A percentile compares a stretch with the other conserved stretches of the same genome.
Conservation (phyloP, 1,140 invertebrate genomes). For the Wiebesia pumilae region DNA sequence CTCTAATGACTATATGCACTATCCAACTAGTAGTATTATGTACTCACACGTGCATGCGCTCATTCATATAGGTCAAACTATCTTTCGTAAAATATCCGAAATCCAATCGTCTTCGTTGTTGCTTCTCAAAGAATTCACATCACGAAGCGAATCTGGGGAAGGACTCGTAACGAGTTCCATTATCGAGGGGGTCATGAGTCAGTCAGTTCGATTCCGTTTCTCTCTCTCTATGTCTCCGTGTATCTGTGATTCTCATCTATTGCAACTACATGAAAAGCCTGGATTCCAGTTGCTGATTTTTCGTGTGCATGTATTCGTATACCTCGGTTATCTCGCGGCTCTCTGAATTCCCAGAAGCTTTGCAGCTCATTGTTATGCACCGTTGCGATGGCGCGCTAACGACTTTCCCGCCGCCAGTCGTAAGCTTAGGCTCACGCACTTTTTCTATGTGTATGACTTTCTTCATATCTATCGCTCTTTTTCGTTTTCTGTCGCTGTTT, state of each 20-base stretch:
- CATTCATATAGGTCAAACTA: neutral
- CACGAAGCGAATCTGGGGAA: slow-evolving; percentile 49
- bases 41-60: neutral
- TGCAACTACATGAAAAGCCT: neutral
- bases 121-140: slow-evolving; percentile 40
- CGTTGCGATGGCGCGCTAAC: slow-evolving; percentile 46
- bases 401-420: slow-evolving; percentile 24
- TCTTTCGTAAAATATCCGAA: slow-evolving; percentile 23
- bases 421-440: neutral
- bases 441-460: neutral
- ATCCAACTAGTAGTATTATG: neutral
- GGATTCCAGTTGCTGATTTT: neutral
- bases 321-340: neutral
- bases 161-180: slow-evolving; percentile 53
- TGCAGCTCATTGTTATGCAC: slow-evolving; percentile 51
- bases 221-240: neutral
- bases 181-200: slow-evolving; percentile 50
- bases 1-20: too few relatives aligned
- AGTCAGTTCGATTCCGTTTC: slow-evolving; percentile 10
- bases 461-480: neutral
- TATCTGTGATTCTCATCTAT: neutral
- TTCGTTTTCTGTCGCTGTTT: neutral
- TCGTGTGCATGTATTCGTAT: neutral
- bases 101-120: slow-evolving; percentile 32
- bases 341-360: slow-evolving; percentile 44